A percentile compares a stretch with the other conserved stretches of the same genome.
phyloP scores from a whole-genome alignment of 2,113 vertebrate genomes.

The Archilochus colubris region DNA sequence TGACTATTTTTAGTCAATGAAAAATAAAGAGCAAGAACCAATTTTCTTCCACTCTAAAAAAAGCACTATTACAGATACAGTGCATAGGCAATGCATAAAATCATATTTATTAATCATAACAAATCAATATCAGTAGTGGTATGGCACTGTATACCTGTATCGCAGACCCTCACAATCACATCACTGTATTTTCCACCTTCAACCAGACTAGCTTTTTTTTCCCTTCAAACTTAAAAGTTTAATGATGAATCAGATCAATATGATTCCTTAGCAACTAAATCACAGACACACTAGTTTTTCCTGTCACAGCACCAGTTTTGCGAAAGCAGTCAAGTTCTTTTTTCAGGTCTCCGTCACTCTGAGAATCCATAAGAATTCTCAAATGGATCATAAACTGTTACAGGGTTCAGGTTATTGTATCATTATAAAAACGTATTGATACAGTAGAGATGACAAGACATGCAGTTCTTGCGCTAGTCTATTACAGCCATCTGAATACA shows the following conservation, averaged over 20 bases:
- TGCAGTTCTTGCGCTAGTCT: conserved; percentile 42
- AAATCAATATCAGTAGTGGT: conserved; percentile 33
- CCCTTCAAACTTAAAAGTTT: conserved; percentile 74
- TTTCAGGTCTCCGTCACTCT: conserved; percentile 73
- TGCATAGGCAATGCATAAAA: conserved; percentile 48
- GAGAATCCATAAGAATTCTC: conserved; percentile 82
- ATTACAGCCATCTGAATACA: conserved; percentile 38
- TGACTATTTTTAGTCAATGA: conserved; percentile 64
- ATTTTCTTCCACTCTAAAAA: conserved; percentile 56
- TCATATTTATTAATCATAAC: conserved; percentile 64
- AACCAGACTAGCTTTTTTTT: conserved; percentile 8
- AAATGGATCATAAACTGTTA: conserved; percentile 79
- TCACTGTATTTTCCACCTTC: conserved; percentile 34
- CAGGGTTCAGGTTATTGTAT: conserved; percentile 79
- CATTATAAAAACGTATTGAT: conserved; percentile 81
- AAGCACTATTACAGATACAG: conserved; percentile 15
- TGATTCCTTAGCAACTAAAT: conserved; percentile 78
- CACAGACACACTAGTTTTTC: conserved; percentile 67
- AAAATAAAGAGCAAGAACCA: conserved; percentile 66
- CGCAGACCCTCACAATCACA: conserved; percentile 43
- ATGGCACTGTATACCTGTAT: conserved; percentile 36
- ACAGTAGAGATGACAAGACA: conserved; percentile 72
- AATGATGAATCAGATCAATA: conserved; percentile 75
- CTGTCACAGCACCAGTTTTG: conserved; percentile 75
- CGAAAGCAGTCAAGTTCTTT: conserved; percentile 77